Evolutionary conservation across 2,113 vertebrate species (phyloP).

Genomic region (Anser brachyrhynchus): DNA sequence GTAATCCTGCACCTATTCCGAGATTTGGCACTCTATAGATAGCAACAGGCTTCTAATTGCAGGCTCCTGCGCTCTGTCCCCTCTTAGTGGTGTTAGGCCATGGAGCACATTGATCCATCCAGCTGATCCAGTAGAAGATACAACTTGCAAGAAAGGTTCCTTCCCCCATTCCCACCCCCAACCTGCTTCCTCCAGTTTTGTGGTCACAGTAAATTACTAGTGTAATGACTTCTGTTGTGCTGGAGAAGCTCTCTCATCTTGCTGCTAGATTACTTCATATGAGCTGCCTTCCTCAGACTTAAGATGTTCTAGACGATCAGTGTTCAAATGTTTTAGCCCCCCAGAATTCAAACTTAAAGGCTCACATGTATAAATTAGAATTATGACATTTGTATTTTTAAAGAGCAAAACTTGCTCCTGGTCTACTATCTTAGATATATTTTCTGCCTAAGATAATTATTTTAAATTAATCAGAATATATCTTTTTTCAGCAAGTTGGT

Average conservation of each 20-base stretch:
- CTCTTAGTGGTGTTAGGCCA: background rate
- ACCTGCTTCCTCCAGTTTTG: background rate
- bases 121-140: background rate
- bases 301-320: background rate
- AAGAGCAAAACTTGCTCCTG: background rate
- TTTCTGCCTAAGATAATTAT: background rate
- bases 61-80: background rate
- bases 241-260: background rate
- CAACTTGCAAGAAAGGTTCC: background rate
- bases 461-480: background rate
- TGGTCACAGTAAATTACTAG: background rate
- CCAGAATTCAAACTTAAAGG: background rate
- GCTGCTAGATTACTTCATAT: background rate
- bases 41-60: background rate
- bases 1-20: accelerated
- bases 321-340: background rate
- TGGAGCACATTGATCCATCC: background rate
- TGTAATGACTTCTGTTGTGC: no score
- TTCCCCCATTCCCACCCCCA: no score
- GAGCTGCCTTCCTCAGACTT: background rate
- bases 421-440: background rate
- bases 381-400: background rate
- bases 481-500: background rate
- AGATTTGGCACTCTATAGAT: background rate
- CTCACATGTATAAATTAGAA: accelerated